Base-by-base conservation (phyloP, 2,888 invertebrate species). In the Pseudococcus viburni region DNA sequence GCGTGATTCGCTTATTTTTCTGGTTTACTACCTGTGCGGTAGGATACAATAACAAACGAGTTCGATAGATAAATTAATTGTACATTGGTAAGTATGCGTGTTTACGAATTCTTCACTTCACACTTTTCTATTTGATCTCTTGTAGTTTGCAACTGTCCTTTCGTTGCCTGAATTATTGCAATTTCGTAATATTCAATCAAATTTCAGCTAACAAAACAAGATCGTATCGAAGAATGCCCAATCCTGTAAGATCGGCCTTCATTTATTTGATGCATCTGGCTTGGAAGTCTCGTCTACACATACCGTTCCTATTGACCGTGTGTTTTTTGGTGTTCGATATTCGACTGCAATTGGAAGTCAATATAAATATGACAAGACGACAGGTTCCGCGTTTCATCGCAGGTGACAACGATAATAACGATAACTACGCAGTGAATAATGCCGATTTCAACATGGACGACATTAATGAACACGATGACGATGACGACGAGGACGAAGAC, bases 231-330 rank as follows among this genome's bases (percentile, higher is more conserved):
- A 64, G 15, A 64, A 64, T 64, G 64, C 22, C 64, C 64, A 64
- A 64, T 64, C 73, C 73, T 4, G 15, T 88, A 4, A 51, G 88
- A 48, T 80, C 88, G 19, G 55, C 88, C 9, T 88, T 88, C 59
- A 55, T 88, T 17, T 88, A 88, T 48, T 55, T 88, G 77, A 88
- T 88, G 88, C 51, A 88, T n/a, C 15, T 88, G 22, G 88, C 88
- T 19, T 88, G 83, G 80, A 88, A 88, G 48, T 88, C 88, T n/a
- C 80, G 83, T 33, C 80, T 80, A 42, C 88, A 83, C 39, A 83
- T 88, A 12, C 88, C 88, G 12, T 88, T 88, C 12, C 46, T 88
- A 39, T 59, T 88, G 33, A 88, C 88, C 12, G 80, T 88, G 46
- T 80, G 80, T 88, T 80, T 88, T 59, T 42, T 83, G 39, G 83